These are phyloP conservation scores for Rallus limicola DNA, from an alignment of 2,113 vertebrate genomes.

Conservation along the genomic window DNA sequence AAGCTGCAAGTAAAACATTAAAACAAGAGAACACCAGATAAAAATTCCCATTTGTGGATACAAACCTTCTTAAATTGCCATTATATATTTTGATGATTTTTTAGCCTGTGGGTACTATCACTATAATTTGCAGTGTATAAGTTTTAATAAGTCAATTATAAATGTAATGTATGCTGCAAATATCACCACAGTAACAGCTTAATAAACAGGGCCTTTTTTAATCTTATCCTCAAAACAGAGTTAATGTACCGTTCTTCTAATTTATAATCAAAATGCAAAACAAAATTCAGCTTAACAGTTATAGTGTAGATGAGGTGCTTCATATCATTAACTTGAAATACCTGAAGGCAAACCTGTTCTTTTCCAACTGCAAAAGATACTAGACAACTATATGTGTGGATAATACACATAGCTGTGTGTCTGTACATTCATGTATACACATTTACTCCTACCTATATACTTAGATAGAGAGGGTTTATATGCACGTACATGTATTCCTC, in stretches of 20 bases:
- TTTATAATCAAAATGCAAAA: slow-evolving; percentile 83
- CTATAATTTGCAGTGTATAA: slow-evolving; percentile 76
- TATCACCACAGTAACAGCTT: slow-evolving; percentile 63
- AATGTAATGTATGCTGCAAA: slow-evolving; percentile 76
- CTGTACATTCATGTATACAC: neutral
- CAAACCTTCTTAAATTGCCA: slow-evolving; percentile 73
- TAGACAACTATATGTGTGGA: neutral
- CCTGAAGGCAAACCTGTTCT: slow-evolving; percentile 67
- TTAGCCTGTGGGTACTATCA: slow-evolving; percentile 78
- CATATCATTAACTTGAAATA: slow-evolving; percentile 71
- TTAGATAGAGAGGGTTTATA: neutral
- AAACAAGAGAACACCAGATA: slow-evolving; percentile 61
- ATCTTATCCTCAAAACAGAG: slow-evolving; percentile 73
- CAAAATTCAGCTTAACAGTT: slow-evolving; percentile 76
- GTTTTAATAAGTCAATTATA: slow-evolving; percentile 85
- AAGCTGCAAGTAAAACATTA: slow-evolving; percentile 66
- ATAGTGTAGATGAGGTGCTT: slow-evolving; percentile 63
- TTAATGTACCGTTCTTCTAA: slow-evolving; percentile 78
- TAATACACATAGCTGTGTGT: neutral
- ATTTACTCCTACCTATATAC: neutral
- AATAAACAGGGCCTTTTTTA: slow-evolving; percentile 73
- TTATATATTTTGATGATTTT: slow-evolving; percentile 81
- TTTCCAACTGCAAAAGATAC: slow-evolving; percentile 58
- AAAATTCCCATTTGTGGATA: slow-evolving; percentile 75
- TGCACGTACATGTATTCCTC: neutral